Conservation (phyloP, 2,797 vertebrate species). For the Mormyrus proboscirostris region DNA sequence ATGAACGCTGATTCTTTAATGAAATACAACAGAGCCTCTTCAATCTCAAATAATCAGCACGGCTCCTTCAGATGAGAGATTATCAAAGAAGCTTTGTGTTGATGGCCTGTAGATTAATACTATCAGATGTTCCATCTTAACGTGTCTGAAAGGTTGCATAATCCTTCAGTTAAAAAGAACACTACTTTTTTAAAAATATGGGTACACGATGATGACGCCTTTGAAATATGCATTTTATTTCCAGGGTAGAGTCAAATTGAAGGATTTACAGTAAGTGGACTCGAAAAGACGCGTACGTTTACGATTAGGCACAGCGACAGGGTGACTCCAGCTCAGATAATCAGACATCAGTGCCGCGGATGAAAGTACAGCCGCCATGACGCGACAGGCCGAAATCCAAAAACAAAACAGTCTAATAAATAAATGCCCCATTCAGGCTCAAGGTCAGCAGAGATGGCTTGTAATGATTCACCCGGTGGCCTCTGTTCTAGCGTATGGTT, state of each 20-base stretch:
- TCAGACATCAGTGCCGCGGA: not conserved
- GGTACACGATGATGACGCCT: slow-evolving; percentile 33
- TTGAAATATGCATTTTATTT: slow-evolving; percentile 27
- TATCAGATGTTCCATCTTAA: slow-evolving; percentile 54
- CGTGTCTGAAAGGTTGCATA: slow-evolving; percentile 51
- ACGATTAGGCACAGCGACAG: not conserved
- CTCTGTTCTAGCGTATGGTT: not conserved
- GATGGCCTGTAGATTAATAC: slow-evolving; percentile 49
- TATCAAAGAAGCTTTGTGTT: slow-evolving; percentile 49
- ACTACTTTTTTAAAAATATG: slow-evolving; percentile 35
- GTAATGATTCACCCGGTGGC: not conserved
- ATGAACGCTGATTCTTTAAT: slow-evolving; percentile 61
- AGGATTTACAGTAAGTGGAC: not conserved
- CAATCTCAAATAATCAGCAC: slow-evolving; percentile 60
- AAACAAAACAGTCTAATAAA: not conserved
- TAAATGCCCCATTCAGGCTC: not conserved
- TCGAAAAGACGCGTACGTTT: not conserved
- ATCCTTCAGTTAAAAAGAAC: slow-evolving; percentile 49
- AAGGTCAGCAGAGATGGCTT: not conserved
- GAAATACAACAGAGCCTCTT: slow-evolving; percentile 53
- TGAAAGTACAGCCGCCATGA: not conserved
- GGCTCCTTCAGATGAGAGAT: slow-evolving; percentile 58
- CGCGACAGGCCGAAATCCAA: not conserved
- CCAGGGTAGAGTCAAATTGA: not conserved
- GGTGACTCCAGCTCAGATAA: not conserved